Percentiles rank a stretch among this genome's conserved stretches.
Conservation (phyloP, 2,797 vertebrate species). For the Menidia menidia region DNA sequence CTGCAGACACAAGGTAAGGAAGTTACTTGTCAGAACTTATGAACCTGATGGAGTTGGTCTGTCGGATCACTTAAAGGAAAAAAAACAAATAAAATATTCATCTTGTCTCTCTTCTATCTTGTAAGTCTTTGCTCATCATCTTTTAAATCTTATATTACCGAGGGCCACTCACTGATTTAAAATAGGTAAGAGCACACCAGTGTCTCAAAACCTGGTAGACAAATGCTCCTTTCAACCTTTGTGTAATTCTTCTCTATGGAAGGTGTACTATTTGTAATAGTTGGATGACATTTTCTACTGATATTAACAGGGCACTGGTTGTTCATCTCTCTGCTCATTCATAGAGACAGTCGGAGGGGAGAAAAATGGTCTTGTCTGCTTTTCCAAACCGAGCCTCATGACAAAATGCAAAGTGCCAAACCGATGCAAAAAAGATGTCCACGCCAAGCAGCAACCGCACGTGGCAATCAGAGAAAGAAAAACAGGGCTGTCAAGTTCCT, state of each 20-base stretch:
- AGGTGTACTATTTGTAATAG: slow-evolving; percentile 27
- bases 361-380: slow-evolving; percentile 7
- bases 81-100: slow-evolving; percentile 20
- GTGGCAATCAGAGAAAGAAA: slow-evolving; percentile 25
- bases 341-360: background rate
- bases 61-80: slow-evolving; percentile 19
- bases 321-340: slow-evolving; percentile 7
- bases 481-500: slow-evolving; percentile 42
- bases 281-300: slow-evolving; percentile 14
- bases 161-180: slow-evolving; percentile 13
- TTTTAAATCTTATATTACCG: slow-evolving; percentile 25
- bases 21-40: slow-evolving; percentile 42
- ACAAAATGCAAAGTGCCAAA: slow-evolving; percentile 21
- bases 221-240: slow-evolving; percentile 26
- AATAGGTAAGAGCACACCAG: slow-evolving; percentile 18
- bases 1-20: slow-evolving; percentile 19
- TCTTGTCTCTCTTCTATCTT: slow-evolving; percentile 18
- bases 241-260: slow-evolving; percentile 12
- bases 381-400: slow-evolving; percentile 3
- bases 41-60: slow-evolving; percentile 31
- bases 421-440: slow-evolving; percentile 20
- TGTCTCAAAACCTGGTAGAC: slow-evolving; percentile 24
- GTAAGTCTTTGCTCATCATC: slow-evolving; percentile 8
- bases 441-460: slow-evolving; percentile 7
- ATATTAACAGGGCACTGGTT: slow-evolving; percentile 8